Evolutionary conservation across 1,140 invertebrate species (phyloP).

Genomic region (Drosophila tristis): DNA sequence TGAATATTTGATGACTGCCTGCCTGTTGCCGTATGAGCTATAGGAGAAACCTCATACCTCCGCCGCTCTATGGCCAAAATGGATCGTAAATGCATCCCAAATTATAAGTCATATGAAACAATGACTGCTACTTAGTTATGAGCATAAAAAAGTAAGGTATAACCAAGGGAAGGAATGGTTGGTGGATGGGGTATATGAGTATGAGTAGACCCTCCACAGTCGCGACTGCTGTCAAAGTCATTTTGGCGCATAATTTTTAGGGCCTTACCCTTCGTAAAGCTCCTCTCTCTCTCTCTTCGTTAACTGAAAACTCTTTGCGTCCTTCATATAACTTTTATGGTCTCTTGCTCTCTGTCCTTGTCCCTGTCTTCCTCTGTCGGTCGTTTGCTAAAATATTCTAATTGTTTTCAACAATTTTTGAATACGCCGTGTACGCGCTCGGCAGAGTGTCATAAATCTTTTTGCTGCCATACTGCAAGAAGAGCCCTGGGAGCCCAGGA

Average conservation of each 20-base stretch:
- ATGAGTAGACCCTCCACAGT: conserved; percentile 4
- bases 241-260: conserved; percentile 78
- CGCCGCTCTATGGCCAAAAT: conserved; percentile 18
- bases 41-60: not conserved
- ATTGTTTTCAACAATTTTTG: conserved; percentile 81
- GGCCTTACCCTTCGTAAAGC: conserved; percentile 34
- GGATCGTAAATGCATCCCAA: conserved; percentile 68
- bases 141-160: conserved; percentile 64
- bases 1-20: conserved; percentile 27
- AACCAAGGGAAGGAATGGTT: conserved; percentile 1
- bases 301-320: conserved; percentile 49
- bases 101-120: conserved; percentile 75
- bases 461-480: conserved; percentile 47
- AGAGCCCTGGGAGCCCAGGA: conserved; percentile 14
- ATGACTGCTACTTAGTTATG: conserved; percentile 72
- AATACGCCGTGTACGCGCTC: conserved; percentile 60
- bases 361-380: conserved; percentile 9
- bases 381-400: conserved; percentile 77
- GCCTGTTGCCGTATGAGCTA: conserved; percentile 20
- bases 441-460: conserved; percentile 64
- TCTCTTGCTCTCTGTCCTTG: conserved; percentile 27
- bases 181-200: not conserved
- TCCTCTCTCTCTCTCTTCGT: conserved; percentile 8
- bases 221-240: conserved; percentile 72
- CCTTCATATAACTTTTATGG: conserved; percentile 74